Base-by-base conservation (phyloP, 2,888 invertebrate species). In the Drosophila infuscata region DNA sequence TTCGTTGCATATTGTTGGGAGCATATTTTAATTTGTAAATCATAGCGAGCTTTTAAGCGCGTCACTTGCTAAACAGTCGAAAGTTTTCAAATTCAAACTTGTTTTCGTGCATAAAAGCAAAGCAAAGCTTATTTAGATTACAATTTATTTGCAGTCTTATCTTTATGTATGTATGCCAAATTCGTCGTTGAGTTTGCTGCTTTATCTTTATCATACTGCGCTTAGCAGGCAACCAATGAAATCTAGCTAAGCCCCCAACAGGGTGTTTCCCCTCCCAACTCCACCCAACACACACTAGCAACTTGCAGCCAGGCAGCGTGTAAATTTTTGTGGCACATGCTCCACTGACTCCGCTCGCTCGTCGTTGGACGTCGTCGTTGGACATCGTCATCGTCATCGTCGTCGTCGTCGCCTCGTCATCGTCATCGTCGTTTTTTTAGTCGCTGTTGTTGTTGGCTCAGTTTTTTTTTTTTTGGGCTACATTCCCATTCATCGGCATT, bases 401-500 rank as follows among this genome's bases (percentile, higher is more conserved):
- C 67, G 65, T 49, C 70, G 51, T 61, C 41, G 30, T 61, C 66
- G 36, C 43, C 49, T 25, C 71, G 54, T 60, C 35, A 62, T 56
- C 62, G 70, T 69, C 64, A 52, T 41, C 57, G 63, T 64, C 46
- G 53, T 33, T 53, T 60, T 60, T 60, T 41, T 61, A 76, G 73
- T 76, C 70, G 70, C 61, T 65, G 56, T 68, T 68, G 60, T 68
- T 60, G 73, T 60, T 52, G 69, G 53, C 58, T 76, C 65, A 66
- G 76, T 79, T 74, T 70, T 56, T 56, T 78, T 79, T 74, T 72
- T 56, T 56, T 56, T 38, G 79, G 75, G 81, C 75, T 79, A 69
- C 79, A 79, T 74, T 70, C 70, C 74, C 64, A 78, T 82, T 62
- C 73, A 74, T 69, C 74, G 68, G 68, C 58, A 70, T 58, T 75